A percentile compares a stretch with the other conserved stretches of the same genome.
These are phyloP conservation scores for Microplitis deprimator DNA, from an alignment of 2,888 invertebrate species.

Conservation along the genomic window DNA sequence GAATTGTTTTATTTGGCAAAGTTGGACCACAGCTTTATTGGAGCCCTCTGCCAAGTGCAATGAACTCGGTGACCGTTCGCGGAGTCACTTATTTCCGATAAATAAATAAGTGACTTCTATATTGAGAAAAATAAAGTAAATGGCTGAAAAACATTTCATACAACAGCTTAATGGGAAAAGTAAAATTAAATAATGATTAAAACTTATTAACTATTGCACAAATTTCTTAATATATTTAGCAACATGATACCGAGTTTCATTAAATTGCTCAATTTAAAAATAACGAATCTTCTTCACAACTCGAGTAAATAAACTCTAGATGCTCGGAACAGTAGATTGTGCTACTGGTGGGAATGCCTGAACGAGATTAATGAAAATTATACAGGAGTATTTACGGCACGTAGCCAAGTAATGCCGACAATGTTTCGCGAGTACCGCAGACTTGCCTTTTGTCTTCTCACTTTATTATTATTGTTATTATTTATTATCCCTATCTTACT, in stretches of 20 bases:
- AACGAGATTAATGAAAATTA: constrained; percentile 1
- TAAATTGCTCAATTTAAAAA: constrained; percentile 15
- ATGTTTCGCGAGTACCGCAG: constrained; percentile 24
- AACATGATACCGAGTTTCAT: background rate
- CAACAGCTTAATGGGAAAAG: background rate
- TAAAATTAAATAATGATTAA: background rate
- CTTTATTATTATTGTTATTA: constrained; percentile 12
- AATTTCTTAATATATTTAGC: background rate
- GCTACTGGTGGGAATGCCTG: background rate
- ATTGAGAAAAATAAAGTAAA: background rate
- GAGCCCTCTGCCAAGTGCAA: constrained; percentile 38
- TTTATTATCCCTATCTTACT: background rate
- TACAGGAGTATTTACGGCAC: background rate
- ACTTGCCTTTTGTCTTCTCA: constrained; percentile 7
- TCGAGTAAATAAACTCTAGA: background rate
- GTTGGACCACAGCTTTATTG: constrained; percentile 7
- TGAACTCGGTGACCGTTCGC: constrained; percentile 37
- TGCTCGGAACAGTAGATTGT: background rate
- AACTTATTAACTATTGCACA: constrained; percentile 8
- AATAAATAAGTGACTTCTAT: constrained; percentile 35
- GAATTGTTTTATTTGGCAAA: constrained; percentile 15
- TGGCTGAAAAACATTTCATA: background rate
- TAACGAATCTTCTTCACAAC: constrained; percentile 2
- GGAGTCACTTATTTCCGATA: constrained; percentile 26
- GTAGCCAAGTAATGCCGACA: constrained; percentile 9